Base-by-base conservation (phyloP, 64 coral and sea anemone species). In the Dendronephthya gigantea region DNA sequence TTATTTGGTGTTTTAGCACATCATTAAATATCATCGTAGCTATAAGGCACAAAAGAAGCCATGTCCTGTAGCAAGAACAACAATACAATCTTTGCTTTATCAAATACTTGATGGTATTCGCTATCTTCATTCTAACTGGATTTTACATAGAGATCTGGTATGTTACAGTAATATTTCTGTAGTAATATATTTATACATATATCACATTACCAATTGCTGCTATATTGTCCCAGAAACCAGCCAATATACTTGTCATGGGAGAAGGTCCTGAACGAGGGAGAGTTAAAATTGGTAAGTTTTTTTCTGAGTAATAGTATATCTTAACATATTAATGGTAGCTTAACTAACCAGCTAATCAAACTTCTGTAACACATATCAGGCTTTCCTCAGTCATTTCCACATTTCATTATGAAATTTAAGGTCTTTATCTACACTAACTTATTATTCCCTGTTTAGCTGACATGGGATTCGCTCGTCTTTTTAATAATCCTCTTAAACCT, bases 81-180 rank as follows among this genome's bases (percentile, higher is more conserved):
- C 93, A 82, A 89, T 98, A 0, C 93, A 98, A 43, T 90, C 89
- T 47, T 81, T 98, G 11, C 89, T 98, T 40, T 98, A 98, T 90
- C 95, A 98, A 48, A 98, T 98, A 28, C 85, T 98, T n/a, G 95
- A 98, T 92, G 95, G 95, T 1, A 98, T 98, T 82, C 95, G 93
- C 68, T 98, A 98, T 52, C 90, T 98, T 36, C 95, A 98, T 72
- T 91, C 95, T 9, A 98, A 98, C 47, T 98, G 95, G 95, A 92
- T 98, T n/a, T 85, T 98, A 19, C 95, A 98, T 76, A 86, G 95
- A 87, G 95, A 98, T 79, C 83, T 98, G 84, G 95, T 98, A 82
- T 91, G 90, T 87, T 25, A 7, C 16, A 14, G 4, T 4, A 45
- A 6, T 6, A 6, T 45, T 45, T 45, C 41, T 4, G 12, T 50